Conservation (phyloP, 2,113 vertebrate genomes). For the Myxocyprinus asiaticus region DNA sequence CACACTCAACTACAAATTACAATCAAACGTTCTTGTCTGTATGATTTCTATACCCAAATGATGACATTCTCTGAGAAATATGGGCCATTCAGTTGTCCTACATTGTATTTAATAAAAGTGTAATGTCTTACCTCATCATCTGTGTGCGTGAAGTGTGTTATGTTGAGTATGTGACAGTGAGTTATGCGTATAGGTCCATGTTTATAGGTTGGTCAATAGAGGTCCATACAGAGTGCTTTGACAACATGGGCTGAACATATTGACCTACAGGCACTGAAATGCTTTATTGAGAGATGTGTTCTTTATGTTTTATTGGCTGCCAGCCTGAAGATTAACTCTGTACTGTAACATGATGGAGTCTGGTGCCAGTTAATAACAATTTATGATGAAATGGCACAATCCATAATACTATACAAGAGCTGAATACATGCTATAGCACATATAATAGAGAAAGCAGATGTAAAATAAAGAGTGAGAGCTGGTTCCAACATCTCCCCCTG, state of each 20-base stretch:
- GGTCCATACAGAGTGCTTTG: conserved; percentile 12
- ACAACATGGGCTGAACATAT: conserved; percentile 31
- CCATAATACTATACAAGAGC: background rate
- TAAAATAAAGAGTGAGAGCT: background rate
- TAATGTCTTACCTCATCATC: conserved; percentile 78
- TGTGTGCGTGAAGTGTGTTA: conserved; percentile 31
- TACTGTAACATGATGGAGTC: background rate
- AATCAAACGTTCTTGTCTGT: conserved; percentile 77
- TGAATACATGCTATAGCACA: background rate
- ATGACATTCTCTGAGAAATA: conserved; percentile 69
- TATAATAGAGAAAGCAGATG: background rate
- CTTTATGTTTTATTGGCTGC: conserved; percentile 43
- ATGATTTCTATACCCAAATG: conserved; percentile 74
- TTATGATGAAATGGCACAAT: conserved; percentile 15
- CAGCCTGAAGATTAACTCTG: background rate
- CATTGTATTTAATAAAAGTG: conserved; percentile 95
- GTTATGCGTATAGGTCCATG: background rate
- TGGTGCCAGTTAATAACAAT: background rate
- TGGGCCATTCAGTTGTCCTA: conserved; percentile 90
- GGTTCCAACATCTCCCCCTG: conserved; percentile 6
- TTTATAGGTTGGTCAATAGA: conserved; percentile 40
- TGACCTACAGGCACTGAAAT: conserved; percentile 35
- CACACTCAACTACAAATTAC: conserved; percentile 32
- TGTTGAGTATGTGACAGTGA: background rate
- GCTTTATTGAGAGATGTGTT: conserved; percentile 32